phyloP scores from a whole-genome alignment of 2,113 vertebrate species.

The Myrmophylax atrothorax region DNA sequence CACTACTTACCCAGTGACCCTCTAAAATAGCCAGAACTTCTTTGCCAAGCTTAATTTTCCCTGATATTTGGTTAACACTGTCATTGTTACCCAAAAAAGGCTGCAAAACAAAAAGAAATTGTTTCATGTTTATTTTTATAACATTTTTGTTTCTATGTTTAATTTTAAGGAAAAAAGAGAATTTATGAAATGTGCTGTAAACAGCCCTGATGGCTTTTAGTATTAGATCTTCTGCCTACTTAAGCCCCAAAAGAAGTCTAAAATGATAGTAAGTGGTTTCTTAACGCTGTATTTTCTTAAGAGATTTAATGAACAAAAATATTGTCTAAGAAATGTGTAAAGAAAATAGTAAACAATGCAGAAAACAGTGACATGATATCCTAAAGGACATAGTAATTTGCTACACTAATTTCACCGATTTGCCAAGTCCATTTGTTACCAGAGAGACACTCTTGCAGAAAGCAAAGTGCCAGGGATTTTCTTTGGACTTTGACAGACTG shows the following conservation, averaged over 20 bases:
- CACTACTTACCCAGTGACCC: constrained; percentile 93
- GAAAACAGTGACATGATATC: background rate
- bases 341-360: background rate
- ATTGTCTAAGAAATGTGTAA: background rate
- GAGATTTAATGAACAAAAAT: background rate
- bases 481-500: background rate
- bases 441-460: background rate
- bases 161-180: background rate
- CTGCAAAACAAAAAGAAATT: constrained; percentile 73
- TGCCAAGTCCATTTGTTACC: background rate
- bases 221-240: background rate
- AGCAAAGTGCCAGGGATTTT: background rate
- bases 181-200: background rate
- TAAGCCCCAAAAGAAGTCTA: background rate
- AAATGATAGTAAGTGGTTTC: background rate
- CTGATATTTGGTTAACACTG: constrained; percentile 93
- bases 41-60: constrained; percentile 97
- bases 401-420: background rate
- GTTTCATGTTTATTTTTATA: background rate
- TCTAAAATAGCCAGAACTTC: constrained; percentile 96
- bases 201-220: background rate
- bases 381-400: background rate
- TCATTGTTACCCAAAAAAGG: constrained; percentile 96
- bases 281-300: background rate
- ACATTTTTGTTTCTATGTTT: background rate